Evolutionary conservation across 2,888 invertebrate genomes (phyloP).

Genomic region (Ophioninae sp.): DNA sequence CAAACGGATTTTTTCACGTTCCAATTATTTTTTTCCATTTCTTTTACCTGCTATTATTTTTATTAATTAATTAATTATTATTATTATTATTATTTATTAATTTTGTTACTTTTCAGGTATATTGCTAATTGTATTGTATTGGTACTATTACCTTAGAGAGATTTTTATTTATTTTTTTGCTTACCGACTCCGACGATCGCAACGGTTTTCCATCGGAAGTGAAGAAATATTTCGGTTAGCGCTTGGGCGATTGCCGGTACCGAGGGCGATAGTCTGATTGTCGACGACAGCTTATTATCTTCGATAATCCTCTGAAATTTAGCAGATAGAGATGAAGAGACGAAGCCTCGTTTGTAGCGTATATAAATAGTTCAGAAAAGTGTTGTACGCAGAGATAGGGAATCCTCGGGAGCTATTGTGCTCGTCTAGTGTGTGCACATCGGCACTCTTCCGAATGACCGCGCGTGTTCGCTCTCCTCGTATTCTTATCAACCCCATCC

Average conservation of each 20-base stretch:
- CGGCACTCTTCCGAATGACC: constrained; percentile 32
- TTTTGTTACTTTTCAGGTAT: too few relatives aligned
- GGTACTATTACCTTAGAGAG: too few relatives aligned
- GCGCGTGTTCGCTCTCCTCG: constrained; percentile 2
- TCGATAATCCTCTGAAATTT: constrained; percentile 69
- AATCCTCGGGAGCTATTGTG: constrained; percentile 8
- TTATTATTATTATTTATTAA: too few relatives aligned
- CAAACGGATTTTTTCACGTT: neutral
- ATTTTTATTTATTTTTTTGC: too few relatives aligned
- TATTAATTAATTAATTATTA: too few relatives aligned
- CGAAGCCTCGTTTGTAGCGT: neutral
- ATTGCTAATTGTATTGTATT: too few relatives aligned
- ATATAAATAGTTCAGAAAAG: neutral
- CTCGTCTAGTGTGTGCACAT: constrained; percentile 9
- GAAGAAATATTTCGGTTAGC: constrained; percentile 81
- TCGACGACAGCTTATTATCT: constrained; percentile 70
- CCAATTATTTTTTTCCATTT: neutral
- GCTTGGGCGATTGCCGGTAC: constrained; percentile 81
- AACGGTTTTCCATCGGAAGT: constrained; percentile 83
- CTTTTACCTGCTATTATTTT: too few relatives aligned
- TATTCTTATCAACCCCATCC: neutral
- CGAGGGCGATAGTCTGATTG: constrained; percentile 80
- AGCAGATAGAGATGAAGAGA: neutral
- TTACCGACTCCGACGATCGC: constrained; percentile 83
- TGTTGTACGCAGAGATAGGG: neutral